Evolutionary conservation across 2,797 vertebrate genomes (phyloP).

Genomic region (Argya squamiceps): DNA sequence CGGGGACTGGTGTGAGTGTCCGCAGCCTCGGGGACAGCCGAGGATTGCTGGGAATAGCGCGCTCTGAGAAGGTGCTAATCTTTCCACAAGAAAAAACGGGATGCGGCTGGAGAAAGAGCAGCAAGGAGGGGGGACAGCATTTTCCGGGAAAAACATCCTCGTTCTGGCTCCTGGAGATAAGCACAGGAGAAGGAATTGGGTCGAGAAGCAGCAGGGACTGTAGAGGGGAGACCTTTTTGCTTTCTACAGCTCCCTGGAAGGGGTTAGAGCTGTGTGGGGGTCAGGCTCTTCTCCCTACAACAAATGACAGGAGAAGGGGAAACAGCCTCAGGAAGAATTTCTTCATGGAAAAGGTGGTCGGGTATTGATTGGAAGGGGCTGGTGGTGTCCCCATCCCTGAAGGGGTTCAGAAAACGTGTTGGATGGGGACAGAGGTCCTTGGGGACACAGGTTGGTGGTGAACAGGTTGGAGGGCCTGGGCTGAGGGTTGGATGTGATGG

Average conservation of each 20-base stretch:
- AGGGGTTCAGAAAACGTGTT: rapidly evolving
- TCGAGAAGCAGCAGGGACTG: rapidly evolving
- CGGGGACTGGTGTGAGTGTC: rapidly evolving
- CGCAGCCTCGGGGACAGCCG: rapidly evolving
- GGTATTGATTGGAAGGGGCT: not conserved
- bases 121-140: rapidly evolving
- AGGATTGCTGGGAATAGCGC: no score
- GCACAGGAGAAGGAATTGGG: not conserved
- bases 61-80: not conserved
- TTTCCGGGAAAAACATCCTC: not conserved
- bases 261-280: rapidly evolving
- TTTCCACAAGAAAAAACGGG: not conserved
- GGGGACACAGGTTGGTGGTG: not conserved
- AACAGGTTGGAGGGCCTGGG: not conserved
- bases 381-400: no score
- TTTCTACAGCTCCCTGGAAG: not conserved
- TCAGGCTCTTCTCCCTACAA: not conserved
- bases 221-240: rapidly evolving
- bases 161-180: not conserved
- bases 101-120: not conserved
- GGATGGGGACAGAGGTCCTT: not conserved
- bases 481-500: not conserved
- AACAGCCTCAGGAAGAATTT: not conserved
- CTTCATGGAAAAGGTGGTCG: not conserved
- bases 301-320: not conserved